Evolutionary conservation across 2,888 invertebrate genomes (phyloP).

Genomic region (Tipula unca): DNA sequence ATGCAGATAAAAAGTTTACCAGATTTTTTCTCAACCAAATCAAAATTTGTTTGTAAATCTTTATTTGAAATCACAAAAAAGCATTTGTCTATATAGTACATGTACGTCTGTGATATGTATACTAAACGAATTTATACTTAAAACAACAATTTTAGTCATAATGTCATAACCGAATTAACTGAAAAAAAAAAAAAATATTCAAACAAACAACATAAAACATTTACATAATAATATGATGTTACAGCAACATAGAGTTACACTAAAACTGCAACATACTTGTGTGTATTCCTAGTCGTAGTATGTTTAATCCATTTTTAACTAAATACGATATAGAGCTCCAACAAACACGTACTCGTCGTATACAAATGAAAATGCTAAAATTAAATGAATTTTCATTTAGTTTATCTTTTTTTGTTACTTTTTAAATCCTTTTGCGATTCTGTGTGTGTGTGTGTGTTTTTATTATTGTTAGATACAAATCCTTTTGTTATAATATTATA

Average conservation of each 20-base stretch:
- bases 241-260: too few species aligned
- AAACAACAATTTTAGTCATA: background rate
- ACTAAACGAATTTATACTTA: background rate
- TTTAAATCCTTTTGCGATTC: background rate
- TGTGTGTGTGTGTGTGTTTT: background rate
- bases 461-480: background rate
- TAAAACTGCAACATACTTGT: background rate
- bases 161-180: background rate
- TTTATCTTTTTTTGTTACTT: background rate
- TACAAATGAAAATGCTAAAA: background rate
- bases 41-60: too few species aligned
- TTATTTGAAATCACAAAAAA: too few species aligned
- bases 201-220: background rate
- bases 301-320: background rate
- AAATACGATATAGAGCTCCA: background rate
- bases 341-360: background rate
- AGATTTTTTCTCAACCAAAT: too few species aligned
- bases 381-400: background rate
- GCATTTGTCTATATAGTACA: too few species aligned
- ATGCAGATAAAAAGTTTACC: too few species aligned
- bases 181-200: background rate
- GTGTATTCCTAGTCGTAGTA: background rate
- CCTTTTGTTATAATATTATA: background rate
- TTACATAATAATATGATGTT: too few species aligned
- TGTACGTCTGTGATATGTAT: background rate